Evolutionary conservation across 2,113 vertebrate species (phyloP), one percentile per base, ranked within the genome.

Genomic region (Mandrillus leucophaeus): DNA sequence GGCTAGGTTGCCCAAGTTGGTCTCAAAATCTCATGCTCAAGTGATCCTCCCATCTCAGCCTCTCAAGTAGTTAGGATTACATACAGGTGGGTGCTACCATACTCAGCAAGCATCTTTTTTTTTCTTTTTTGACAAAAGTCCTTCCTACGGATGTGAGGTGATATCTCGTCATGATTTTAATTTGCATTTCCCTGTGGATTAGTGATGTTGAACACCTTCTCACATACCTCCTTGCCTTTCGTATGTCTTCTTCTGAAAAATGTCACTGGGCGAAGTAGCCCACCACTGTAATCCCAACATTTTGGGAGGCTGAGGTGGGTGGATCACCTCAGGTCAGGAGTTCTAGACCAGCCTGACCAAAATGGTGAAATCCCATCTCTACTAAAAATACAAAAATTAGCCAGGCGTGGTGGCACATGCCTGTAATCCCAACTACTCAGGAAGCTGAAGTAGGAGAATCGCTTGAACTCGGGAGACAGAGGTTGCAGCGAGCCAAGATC

Each of bases 401-500:
- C 27, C 4, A 6, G 11, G 5, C 5, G 0, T 30, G 27, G 61
- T 64, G 61, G 61, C 27, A 0, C 27, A 13, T 64, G 27, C 5
- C 27, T 27, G 61, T 30, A 64, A 64, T 64, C 61, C 61, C 61
- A 64, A 11, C 61, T 30, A 64, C 5, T 12, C 27, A 2, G 27
- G 61, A 64, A 27, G 27, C 61, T 30, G 61, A 64, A 11, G 61
- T 11, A 64, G 25, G 61, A 64, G 27, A 64, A 64, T 64, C 2
- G 2, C 27, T 64, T 64, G 27, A 64, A 64, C 27, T 12, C 2
- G 4, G 27, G 27, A 64, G 27, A 5, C 10, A 11, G 61, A 30
- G 25, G 61, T 64, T 30, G 61, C 61, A 64, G 61, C 30, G 61
- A 64, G 61, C 27, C 11, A 13, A 64, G 61, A 64, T 64, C 27